phyloP scores from a whole-genome alignment of 1,140 invertebrate genomes.

The Aleiodes sp. region DNA sequence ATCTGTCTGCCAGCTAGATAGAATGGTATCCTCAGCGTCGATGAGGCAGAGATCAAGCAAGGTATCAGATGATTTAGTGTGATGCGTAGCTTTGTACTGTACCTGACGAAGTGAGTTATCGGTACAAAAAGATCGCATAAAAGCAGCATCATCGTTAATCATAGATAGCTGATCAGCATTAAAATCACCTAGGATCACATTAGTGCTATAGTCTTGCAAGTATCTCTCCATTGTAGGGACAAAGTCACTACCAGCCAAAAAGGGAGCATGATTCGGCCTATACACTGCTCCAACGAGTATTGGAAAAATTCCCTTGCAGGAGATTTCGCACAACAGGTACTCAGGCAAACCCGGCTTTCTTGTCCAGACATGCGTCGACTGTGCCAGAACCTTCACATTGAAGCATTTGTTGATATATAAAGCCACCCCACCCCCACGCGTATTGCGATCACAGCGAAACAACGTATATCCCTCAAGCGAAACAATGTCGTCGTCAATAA shows the following conservation, averaged over 20 bases:
- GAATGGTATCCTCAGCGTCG: neutral
- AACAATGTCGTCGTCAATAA: conserved; percentile 23
- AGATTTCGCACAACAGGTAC: neutral
- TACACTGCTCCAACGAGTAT: neutral
- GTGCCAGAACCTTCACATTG: neutral
- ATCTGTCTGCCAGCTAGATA: neutral
- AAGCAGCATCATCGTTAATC: neutral
- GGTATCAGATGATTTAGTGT: neutral
- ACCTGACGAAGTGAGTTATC: neutral
- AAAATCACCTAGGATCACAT: too few relatives aligned
- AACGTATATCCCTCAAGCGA: conserved; percentile 11
- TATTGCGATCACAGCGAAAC: neutral
- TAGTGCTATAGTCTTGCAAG: neutral
- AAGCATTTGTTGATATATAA: conserved; percentile 2
- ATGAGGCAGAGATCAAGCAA: conserved; percentile 16
- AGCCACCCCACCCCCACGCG: conserved; percentile 17
- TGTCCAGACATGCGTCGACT: neutral
- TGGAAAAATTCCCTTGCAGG: neutral
- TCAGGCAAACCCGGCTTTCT: neutral
- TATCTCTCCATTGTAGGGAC: neutral
- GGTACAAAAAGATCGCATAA: neutral
- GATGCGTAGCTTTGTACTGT: neutral
- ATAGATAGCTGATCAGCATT: conserved; percentile 15
- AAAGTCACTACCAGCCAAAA: neutral
- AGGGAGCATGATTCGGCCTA: conserved; percentile 12